Evolutionary conservation across 2,113 vertebrate genomes (phyloP).

Genomic region (Emberiza fucata): DNA sequence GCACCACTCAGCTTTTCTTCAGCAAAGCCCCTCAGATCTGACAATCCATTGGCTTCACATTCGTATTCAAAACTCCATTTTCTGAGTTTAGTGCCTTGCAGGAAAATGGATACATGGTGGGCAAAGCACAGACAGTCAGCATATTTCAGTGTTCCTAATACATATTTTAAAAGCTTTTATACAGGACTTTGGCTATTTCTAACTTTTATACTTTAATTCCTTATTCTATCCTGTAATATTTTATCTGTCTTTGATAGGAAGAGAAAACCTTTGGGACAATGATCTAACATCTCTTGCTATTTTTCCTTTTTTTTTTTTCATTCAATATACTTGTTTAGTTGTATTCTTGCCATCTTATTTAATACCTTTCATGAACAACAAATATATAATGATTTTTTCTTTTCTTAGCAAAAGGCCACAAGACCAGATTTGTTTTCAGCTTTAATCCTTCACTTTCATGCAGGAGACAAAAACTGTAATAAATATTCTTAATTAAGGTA

Average conservation of each 20-base stretch:
- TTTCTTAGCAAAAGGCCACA: neutral
- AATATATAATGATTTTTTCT: neutral
- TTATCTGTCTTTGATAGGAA: conserved; percentile 40
- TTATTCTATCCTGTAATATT: conserved; percentile 12
- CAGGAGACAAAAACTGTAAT: neutral
- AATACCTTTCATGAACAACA: neutral
- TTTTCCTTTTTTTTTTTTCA: neutral
- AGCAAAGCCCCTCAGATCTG: neutral
- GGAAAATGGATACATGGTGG: neutral
- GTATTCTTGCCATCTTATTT: neutral
- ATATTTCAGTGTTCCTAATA: conserved; percentile 50
- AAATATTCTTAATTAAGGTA: neutral
- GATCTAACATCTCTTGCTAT: neutral
- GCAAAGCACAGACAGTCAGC: conserved; percentile 29
- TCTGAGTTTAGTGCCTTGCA: neutral
- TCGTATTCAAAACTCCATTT: neutral
- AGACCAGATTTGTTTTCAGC: neutral
- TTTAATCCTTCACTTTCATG: neutral
- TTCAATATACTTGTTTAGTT: neutral
- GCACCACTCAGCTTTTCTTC: neutral
- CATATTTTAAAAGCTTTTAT: conserved; percentile 49
- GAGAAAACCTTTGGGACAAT: conserved; percentile 33
- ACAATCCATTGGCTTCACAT: neutral
- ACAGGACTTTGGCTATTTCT: conserved; percentile 5
- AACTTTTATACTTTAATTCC: conserved; percentile 21